Percentiles rank a stretch among this genome's conserved stretches.
phyloP scores from a whole-genome alignment of 2,113 vertebrate species.

The Capreolus pygargus region DNA sequence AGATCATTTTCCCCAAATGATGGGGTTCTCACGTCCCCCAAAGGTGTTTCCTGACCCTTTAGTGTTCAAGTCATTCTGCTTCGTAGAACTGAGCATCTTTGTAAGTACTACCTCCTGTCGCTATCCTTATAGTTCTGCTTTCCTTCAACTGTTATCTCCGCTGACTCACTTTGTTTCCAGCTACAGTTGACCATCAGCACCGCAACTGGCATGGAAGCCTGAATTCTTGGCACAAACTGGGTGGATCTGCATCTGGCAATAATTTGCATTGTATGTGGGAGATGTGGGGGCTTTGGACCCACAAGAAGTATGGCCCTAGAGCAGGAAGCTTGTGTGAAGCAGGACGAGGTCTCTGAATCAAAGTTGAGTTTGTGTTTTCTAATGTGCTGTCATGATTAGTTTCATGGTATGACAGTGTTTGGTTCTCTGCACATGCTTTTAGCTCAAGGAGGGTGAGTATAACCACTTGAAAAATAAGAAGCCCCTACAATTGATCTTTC shows the following conservation, averaged over 20 bases:
- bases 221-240: not conserved
- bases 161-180: not conserved
- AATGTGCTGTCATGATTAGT: not conserved
- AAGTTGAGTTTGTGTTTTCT: not conserved
- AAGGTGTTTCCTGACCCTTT: not conserved
- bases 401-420: not conserved
- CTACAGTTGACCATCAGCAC: rapidly evolving
- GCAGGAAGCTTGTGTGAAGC: not conserved
- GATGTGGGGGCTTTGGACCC: not conserved
- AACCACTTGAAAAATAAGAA: not conserved
- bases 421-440: rapidly evolving
- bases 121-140: not conserved
- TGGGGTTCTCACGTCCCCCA: no score
- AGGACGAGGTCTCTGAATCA: not conserved
- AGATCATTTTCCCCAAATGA: not conserved
- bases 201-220: rapidly evolving
- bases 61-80: not conserved
- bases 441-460: not conserved
- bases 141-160: not conserved
- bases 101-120: no score
- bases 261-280: not conserved
- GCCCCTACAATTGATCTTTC: not conserved
- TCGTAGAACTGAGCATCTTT: not conserved
- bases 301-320: not conserved
- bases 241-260: rapidly evolving